Evolutionary conservation across 2,888 invertebrate genomes (phyloP).

Genomic region (Andrena praecox): DNA sequence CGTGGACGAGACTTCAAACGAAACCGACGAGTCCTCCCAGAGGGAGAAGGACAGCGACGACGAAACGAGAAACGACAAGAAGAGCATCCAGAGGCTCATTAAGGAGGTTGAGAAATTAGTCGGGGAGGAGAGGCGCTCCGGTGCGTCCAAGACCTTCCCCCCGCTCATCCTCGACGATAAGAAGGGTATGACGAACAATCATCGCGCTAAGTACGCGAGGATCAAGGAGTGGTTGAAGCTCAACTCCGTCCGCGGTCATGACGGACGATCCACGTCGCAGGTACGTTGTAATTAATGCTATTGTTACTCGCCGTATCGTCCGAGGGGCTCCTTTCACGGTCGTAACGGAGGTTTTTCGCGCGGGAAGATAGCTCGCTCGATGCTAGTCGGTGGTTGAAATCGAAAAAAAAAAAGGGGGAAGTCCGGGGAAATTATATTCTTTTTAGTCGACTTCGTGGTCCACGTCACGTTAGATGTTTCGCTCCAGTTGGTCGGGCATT

Average conservation of each 20-base stretch:
- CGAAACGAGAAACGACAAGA: slow-evolving; percentile 86
- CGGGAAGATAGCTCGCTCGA: neutral
- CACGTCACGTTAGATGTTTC: too few species aligned
- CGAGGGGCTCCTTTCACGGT: neutral
- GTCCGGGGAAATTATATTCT: neutral
- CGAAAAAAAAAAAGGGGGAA: too few species aligned
- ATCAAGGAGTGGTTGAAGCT: slow-evolving; percentile 91
- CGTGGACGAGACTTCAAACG: slow-evolving; percentile 45
- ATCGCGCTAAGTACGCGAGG: slow-evolving; percentile 88
- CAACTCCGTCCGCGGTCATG: slow-evolving; percentile 81
- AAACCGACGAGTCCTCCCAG: slow-evolving; percentile 78
- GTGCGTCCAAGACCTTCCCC: slow-evolving; percentile 85
- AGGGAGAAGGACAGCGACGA: slow-evolving; percentile 85
- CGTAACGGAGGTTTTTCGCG: too few species aligned
- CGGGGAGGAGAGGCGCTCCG: slow-evolving; percentile 85
- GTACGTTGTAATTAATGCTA: slow-evolving; percentile 65
- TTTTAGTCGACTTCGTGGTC: neutral
- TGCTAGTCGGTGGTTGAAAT: neutral
- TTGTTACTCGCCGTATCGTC: neutral
- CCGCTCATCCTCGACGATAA: slow-evolving; percentile 86
- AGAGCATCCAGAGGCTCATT: slow-evolving; percentile 91
- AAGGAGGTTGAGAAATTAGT: slow-evolving; percentile 93
- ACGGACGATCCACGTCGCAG: slow-evolving; percentile 78
- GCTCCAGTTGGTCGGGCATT: too few species aligned
- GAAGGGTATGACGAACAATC: slow-evolving; percentile 77